These are phyloP conservation scores for Epinotia ramella DNA, from an alignment of 2,888 invertebrate genomes.

Conservation along the genomic window DNA sequence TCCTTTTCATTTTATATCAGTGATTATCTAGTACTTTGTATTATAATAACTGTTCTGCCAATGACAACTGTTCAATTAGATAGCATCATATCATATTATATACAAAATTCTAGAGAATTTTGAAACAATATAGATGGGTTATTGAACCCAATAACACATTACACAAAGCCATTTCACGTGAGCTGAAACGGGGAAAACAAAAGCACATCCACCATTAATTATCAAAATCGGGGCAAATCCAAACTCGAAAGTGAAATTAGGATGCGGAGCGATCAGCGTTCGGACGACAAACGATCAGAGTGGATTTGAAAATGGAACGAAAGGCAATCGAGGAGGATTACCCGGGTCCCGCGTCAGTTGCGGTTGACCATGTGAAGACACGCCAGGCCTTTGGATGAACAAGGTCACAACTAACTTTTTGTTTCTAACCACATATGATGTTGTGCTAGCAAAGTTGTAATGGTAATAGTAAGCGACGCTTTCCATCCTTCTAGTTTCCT, in stretches of 20 bases:
- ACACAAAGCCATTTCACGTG: neutral
- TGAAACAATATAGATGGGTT: neutral
- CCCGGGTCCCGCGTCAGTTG: conserved; percentile 63
- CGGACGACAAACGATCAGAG: conserved; percentile 56
- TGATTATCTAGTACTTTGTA: too few species aligned
- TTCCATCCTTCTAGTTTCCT: conserved; percentile 49
- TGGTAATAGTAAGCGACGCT: conserved; percentile 46
- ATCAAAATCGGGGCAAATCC: conserved; percentile 34
- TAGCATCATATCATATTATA: too few species aligned
- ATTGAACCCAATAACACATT: too few species aligned
- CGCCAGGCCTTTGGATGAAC: conserved; percentile 10
- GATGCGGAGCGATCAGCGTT: conserved; percentile 55
- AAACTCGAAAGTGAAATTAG: conserved; percentile 45
- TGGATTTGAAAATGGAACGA: conserved; percentile 69
- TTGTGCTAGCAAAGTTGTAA: neutral
- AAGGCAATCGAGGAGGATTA: conserved; percentile 71
- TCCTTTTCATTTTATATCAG: too few species aligned
- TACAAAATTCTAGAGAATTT: neutral
- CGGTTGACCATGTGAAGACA: conserved; percentile 55
- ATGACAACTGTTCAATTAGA: too few species aligned
- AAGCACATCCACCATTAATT: conserved; percentile 34
- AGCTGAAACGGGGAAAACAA: conserved; percentile 27
- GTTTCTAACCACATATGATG: neutral
- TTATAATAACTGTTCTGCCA: too few species aligned
- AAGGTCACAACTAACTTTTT: neutral